These are phyloP conservation scores for Aricia agestis DNA, from an alignment of 1,140 invertebrate species.

Conservation along the genomic window DNA sequence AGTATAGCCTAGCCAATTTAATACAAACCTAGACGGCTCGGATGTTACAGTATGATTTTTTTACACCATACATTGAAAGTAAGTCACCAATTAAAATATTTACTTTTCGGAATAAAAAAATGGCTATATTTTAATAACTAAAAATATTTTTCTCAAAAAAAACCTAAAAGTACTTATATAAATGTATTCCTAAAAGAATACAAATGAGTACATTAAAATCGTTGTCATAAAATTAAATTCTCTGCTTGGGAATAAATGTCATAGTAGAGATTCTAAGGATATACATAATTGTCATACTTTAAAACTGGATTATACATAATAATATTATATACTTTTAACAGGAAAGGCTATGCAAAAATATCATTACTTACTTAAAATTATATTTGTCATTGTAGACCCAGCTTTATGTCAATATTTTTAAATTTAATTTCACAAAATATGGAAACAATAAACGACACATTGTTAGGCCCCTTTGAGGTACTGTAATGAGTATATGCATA, in stretches of 20 bases:
- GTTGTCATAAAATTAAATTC: not conserved
- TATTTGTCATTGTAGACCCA: not conserved
- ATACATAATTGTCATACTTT: not conserved
- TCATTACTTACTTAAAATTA: not conserved
- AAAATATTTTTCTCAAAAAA: not conserved
- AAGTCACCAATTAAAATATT: not conserved
- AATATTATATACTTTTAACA: not conserved
- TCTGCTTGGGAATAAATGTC: not conserved
- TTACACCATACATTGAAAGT: not conserved
- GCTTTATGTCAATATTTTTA: not conserved
- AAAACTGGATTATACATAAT: not conserved
- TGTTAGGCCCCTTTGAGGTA: conserved; percentile 9
- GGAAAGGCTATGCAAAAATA: not conserved
- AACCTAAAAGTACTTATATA: not conserved
- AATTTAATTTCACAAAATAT: not conserved
- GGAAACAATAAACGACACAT: not conserved
- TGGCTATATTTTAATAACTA: not conserved
- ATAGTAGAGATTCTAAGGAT: not conserved
- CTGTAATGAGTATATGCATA: conserved; percentile 23
- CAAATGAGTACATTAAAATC: not conserved
- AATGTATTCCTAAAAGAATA: not conserved
- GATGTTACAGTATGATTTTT: not conserved
- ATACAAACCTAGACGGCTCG: not conserved
- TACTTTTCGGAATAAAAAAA: not conserved
- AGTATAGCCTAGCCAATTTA: not conserved